Conservation (phyloP, 2,888 invertebrate species). For the Cantharis lateralis region DNA sequence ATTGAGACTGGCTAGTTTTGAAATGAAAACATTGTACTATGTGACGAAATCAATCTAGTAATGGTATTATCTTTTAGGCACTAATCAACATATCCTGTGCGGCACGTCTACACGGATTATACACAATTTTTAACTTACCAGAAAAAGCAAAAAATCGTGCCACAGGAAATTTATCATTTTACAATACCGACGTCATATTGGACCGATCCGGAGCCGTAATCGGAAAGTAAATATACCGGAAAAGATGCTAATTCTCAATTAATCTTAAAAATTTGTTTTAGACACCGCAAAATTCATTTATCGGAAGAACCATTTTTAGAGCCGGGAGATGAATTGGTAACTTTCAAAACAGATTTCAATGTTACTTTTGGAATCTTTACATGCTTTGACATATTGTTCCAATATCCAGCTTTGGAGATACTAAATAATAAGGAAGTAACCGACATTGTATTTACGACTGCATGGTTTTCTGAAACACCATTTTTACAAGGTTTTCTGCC, state of each 20-base stretch:
- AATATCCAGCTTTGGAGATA: conserved; percentile 66
- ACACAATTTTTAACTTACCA: conserved; percentile 72
- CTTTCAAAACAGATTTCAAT: conserved; percentile 78
- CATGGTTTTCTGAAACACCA: conserved; percentile 85
- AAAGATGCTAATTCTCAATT: not conserved
- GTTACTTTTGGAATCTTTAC: conserved; percentile 80
- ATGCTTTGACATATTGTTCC: conserved; percentile 83
- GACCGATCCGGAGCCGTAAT: conserved; percentile 72
- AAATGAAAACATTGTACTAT: no score
- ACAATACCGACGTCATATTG: conserved; percentile 81
- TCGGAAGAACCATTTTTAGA: conserved; percentile 56
- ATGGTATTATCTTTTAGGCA: conserved; percentile 7
- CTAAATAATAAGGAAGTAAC: conserved; percentile 48
- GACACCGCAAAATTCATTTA: conserved; percentile 51
- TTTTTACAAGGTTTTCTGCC: conserved; percentile 66
- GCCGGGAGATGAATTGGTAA: conserved; percentile 59
- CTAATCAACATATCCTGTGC: conserved; percentile 60
- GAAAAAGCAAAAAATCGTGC: conserved; percentile 60
- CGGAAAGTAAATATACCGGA: conserved; percentile 60
- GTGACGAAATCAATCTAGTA: not conserved
- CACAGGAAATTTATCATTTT: conserved; percentile 49
- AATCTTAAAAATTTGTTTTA: conserved; percentile 25
- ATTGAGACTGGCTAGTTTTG: no score
- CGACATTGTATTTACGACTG: conserved; percentile 70
- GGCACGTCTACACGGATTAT: conserved; percentile 63